Conservation (phyloP, 1,140 invertebrate species). For the Tyrophagus putrescentiae region DNA sequence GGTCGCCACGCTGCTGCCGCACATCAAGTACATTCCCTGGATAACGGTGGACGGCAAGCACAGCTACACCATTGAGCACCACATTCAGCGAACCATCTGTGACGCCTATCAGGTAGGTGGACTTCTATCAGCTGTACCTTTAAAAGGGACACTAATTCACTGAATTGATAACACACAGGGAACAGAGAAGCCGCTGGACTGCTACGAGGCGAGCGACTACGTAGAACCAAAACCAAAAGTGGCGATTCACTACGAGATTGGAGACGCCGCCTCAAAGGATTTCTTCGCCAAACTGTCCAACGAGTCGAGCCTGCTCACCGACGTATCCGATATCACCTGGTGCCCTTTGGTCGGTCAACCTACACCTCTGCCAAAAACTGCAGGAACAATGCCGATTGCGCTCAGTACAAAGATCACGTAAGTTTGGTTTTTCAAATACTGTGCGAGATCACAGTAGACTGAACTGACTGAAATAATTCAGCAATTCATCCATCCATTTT, state of each 20-base stretch:
- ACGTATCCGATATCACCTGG: background rate
- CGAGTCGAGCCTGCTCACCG: background rate
- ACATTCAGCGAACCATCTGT: slow-evolving; percentile 20
- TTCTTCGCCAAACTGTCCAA: slow-evolving; percentile 20
- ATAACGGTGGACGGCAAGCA: slow-evolving; percentile 16
- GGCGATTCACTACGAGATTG: slow-evolving; percentile 12
- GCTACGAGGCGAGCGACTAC: background rate
- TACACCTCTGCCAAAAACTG: background rate
- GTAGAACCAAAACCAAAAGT: slow-evolving; percentile 3
- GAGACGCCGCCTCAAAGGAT: background rate
- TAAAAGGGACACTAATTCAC: too few species aligned
- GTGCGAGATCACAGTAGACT: too few species aligned
- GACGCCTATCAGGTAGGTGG: too few species aligned
- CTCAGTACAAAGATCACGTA: background rate
- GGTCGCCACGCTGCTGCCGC: slow-evolving; percentile 2
- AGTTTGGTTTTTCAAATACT: too few species aligned
- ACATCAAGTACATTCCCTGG: slow-evolving; percentile 19
- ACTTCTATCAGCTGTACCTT: too few species aligned
- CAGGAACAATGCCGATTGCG: background rate
- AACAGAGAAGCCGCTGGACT: slow-evolving; percentile 18
- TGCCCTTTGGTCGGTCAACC: slow-evolving; percentile 5
- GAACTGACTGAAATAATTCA: too few species aligned
- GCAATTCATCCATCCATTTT: too few species aligned
- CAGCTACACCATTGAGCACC: slow-evolving; percentile 14
- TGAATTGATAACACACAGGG: too few species aligned